Evolutionary conservation across 2,888 invertebrate species (phyloP).

Genomic region (Sericinus montela): DNA sequence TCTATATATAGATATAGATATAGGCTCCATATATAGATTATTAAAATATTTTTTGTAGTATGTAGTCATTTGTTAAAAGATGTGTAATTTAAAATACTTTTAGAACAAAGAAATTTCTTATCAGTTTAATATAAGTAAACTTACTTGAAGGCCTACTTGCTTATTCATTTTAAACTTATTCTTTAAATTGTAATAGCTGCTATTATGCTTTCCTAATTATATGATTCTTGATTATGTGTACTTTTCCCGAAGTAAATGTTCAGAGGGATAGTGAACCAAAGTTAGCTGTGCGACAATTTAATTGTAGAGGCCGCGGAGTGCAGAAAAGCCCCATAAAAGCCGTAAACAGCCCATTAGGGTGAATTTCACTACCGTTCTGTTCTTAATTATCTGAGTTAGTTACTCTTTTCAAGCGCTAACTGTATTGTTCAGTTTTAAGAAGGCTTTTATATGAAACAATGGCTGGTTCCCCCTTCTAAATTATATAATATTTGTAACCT

Average conservation of each 20-base stretch:
- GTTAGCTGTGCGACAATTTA: slow-evolving; percentile 17
- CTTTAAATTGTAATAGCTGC: background rate
- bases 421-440: slow-evolving; percentile 12
- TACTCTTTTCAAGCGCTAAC: slow-evolving; percentile 14
- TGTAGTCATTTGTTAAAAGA: too few species aligned
- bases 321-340: slow-evolving; percentile 30
- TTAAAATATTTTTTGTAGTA: too few species aligned
- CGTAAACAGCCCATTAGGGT: slow-evolving; percentile 35
- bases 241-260: background rate
- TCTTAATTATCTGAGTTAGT: slow-evolving; percentile 28
- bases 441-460: slow-evolving; percentile 7
- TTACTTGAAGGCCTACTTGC: too few species aligned
- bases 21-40: too few species aligned
- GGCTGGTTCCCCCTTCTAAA: background rate
- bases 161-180: too few species aligned
- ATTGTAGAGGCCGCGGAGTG: slow-evolving; percentile 17
- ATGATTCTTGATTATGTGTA: background rate
- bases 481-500: too few species aligned
- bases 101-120: too few species aligned
- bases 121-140: too few species aligned
- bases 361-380: slow-evolving; percentile 26
- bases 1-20: too few species aligned
- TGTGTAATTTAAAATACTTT: too few species aligned
- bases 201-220: too few species aligned
- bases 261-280: slow-evolving; percentile 10